These are phyloP conservation scores for Petrocephalus zakoni DNA, from an alignment of 2,113 vertebrate genomes.

Conservation along the genomic window DNA sequence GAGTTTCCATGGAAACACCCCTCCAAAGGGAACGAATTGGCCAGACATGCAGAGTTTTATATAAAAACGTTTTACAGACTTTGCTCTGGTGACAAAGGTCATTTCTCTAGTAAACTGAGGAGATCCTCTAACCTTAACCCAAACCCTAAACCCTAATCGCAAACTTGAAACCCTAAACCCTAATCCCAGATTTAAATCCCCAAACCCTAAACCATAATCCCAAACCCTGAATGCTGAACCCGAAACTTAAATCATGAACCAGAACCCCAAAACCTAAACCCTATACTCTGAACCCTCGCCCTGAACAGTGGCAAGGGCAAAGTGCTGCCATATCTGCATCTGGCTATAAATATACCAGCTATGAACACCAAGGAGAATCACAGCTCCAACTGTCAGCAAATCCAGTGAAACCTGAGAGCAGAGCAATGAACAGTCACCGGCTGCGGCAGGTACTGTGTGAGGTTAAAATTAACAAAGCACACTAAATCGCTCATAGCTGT, in stretches of 20 bases:
- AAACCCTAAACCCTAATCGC: background rate
- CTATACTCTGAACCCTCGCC: background rate
- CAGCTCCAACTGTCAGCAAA: background rate
- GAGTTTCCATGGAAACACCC: constrained; percentile 14
- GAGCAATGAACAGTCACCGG: background rate
- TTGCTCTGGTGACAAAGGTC: background rate
- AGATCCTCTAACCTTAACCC: background rate
- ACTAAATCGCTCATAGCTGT: background rate
- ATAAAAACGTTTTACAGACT: background rate
- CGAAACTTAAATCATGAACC: background rate
- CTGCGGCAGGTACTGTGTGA: background rate
- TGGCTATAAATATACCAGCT: background rate
- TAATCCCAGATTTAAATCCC: background rate
- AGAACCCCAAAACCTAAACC: background rate
- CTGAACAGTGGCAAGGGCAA: background rate
- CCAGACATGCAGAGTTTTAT: background rate
- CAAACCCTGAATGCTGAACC: background rate
- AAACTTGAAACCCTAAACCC: background rate
- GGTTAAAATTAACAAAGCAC: constrained; percentile 2
- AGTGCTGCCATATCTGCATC: background rate
- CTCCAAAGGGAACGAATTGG: background rate
- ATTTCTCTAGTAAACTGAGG: background rate
- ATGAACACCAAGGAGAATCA: background rate
- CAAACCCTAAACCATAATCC: background rate
- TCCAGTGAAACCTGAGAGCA: background rate